Conservation (phyloP, 2,797 vertebrate species). For the Pangasius macronema region DNA sequence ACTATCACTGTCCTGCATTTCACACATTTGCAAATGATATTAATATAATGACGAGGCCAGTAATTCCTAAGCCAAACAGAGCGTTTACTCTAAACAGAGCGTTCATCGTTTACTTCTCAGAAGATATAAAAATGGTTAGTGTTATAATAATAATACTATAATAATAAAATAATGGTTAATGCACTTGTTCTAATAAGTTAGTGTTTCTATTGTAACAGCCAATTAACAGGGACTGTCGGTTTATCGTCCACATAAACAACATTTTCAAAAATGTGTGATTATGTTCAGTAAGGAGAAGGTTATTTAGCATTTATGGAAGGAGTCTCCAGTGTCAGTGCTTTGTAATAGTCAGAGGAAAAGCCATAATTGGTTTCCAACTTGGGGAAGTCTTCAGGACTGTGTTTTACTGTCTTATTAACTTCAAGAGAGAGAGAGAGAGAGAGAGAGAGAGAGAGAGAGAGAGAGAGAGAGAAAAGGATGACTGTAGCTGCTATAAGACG, state of each 20-base stretch:
- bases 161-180: too few species aligned
- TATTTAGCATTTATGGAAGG: not conserved
- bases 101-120: not conserved
- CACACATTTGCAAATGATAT: not conserved
- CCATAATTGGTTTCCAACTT: not conserved
- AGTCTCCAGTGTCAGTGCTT: not conserved
- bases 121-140: not conserved
- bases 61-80: not conserved
- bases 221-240: not conserved
- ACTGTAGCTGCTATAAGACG: not conserved
- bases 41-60: not conserved
- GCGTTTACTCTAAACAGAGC: too few species aligned
- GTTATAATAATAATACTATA: not conserved
- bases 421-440: not conserved
- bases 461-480: not conserved
- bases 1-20: not conserved
- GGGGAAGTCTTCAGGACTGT: not conserved
- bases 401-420: not conserved
- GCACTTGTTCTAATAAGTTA: not conserved
- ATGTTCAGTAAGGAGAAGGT: not conserved
- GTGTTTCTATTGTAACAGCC: too few species aligned
- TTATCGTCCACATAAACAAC: not conserved
- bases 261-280: not conserved
- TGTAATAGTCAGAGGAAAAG: not conserved
- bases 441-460: too few species aligned